These are phyloP conservation scores for Lasius platythorax DNA, from an alignment of 2,888 invertebrate species.

Conservation along the genomic window DNA sequence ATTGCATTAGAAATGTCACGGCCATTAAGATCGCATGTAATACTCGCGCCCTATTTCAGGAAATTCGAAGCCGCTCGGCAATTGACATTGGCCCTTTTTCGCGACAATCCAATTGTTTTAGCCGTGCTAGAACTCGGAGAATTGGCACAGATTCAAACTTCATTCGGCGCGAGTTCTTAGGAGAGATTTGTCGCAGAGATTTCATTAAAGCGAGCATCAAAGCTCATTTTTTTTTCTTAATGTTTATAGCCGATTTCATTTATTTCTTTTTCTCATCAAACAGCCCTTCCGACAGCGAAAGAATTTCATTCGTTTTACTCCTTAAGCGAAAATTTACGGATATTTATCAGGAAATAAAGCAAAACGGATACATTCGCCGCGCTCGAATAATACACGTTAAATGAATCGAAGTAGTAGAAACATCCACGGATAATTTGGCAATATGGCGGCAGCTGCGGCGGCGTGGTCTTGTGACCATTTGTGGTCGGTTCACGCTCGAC, in stretches of 20 bases:
- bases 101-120: slow-evolving; percentile 69
- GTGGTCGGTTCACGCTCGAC: slow-evolving; percentile 75
- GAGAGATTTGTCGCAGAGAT: slow-evolving; percentile 48
- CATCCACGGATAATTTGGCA: slow-evolving; percentile 32
- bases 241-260: slow-evolving; percentile 23
- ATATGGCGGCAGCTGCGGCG: slow-evolving; percentile 50
- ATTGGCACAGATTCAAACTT: slow-evolving; percentile 75
- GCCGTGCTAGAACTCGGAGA: slow-evolving; percentile 60
- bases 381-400: neutral
- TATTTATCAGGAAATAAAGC: neutral
- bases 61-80: slow-evolving; percentile 33
- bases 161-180: slow-evolving; percentile 45
- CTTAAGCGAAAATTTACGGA: neutral
- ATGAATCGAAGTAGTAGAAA: neutral
- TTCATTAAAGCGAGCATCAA: slow-evolving; percentile 32
- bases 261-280: neutral
- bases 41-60: neutral
- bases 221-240: too few species aligned
- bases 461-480: slow-evolving; percentile 75
- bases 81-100: slow-evolving; percentile 77
- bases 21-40: slow-evolving; percentile 5
- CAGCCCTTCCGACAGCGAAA: slow-evolving; percentile 13
- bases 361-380: neutral
- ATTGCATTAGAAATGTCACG: neutral
- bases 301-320: neutral